phyloP scores from a whole-genome alignment of 30 jellyfish, hydroid and myxozoan species.

The Aurelia sp. region DNA sequence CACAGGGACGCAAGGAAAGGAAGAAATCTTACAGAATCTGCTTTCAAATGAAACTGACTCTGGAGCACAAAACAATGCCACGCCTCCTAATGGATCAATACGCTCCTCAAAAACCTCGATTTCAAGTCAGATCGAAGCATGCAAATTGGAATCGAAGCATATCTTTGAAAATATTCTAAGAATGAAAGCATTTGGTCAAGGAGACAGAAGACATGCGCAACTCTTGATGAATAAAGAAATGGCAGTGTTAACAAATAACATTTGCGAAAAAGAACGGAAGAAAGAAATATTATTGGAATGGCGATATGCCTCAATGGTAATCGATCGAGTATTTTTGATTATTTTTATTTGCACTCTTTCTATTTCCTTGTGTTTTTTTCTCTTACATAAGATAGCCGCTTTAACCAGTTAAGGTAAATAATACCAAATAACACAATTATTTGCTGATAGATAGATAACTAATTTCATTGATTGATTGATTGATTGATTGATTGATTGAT shows the following conservation, averaged over 20 bases:
- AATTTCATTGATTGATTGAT: too few relatives aligned
- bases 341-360: slow-evolving; percentile 51
- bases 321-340: slow-evolving; percentile 71
- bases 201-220: slow-evolving; percentile 39
- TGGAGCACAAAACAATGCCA: background rate
- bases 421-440: too few relatives aligned
- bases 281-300: slow-evolving; percentile 48
- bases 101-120: background rate
- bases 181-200: slow-evolving; percentile 8
- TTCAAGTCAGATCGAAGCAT: too few relatives aligned
- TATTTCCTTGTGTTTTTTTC: slow-evolving; percentile 50
- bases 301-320: slow-evolving; percentile 77
- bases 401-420: background rate
- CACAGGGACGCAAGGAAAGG: too few relatives aligned
- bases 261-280: slow-evolving; percentile 34
- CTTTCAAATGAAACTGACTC: background rate
- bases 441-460: too few relatives aligned
- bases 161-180: slow-evolving; percentile 10
- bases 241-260: slow-evolving; percentile 48
- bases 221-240: slow-evolving; percentile 37
- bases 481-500: too few relatives aligned
- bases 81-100: background rate
- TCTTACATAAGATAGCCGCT: slow-evolving; percentile 43
- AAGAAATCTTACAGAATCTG: background rate
- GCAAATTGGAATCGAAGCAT: background rate